Percentiles rank a stretch among this genome's conserved stretches.
These are phyloP conservation scores for Poecilia latipinna DNA, from an alignment of 2,113 vertebrate species.

Conservation along the genomic window DNA sequence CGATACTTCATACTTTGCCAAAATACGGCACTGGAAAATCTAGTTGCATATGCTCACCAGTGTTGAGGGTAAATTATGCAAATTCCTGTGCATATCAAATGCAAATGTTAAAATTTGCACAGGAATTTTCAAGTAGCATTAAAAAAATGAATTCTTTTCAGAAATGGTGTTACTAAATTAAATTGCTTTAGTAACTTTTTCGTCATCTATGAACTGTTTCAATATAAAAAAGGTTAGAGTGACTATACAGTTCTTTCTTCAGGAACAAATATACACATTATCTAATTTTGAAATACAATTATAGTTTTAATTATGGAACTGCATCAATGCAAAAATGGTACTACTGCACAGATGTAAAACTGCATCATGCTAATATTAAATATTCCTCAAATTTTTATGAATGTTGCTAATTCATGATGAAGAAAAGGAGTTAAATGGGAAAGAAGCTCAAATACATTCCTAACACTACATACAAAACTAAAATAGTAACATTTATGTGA, in stretches of 20 bases:
- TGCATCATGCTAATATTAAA: too few relatives aligned
- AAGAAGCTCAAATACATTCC: background rate
- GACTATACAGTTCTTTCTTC: background rate
- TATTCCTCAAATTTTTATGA: background rate
- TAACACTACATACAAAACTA: background rate
- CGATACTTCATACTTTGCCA: conserved; percentile 23
- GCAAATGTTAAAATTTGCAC: conserved; percentile 37
- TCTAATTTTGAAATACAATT: background rate
- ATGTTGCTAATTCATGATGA: background rate
- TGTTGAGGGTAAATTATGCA: conserved; percentile 29
- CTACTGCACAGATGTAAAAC: too few relatives aligned
- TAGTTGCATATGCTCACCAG: conserved; percentile 54
- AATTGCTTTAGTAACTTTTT: conserved; percentile 5
- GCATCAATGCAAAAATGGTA: too few relatives aligned
- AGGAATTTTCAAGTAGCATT: conserved; percentile 26
- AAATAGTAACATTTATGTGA: background rate
- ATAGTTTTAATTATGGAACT: background rate
- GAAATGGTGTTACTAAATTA: conserved; percentile 12
- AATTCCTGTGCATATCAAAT: conserved; percentile 60
- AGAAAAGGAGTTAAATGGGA: background rate
- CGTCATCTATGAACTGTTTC: conserved; percentile 39
- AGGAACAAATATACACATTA: background rate
- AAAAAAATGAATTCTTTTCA: background rate
- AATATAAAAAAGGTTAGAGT: conserved; percentile 25
- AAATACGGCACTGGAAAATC: conserved; percentile 60